phyloP scores from a whole-genome alignment of 2,113 vertebrate species.

The Megaceryle maxima region DNA sequence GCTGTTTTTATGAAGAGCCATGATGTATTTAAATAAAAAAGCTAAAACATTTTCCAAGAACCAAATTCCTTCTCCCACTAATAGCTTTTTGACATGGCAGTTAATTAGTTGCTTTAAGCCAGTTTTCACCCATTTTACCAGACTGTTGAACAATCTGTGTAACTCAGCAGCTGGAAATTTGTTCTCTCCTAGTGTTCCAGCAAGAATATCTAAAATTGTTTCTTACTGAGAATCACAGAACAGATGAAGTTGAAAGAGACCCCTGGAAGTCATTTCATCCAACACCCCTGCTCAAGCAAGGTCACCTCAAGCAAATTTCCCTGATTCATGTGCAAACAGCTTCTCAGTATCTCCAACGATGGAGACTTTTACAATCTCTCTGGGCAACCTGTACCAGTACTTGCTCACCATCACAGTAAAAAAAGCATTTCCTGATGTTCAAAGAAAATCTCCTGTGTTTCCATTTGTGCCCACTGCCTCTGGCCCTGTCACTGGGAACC shows the following conservation, averaged over 20 bases:
- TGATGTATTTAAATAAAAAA: background rate
- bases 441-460: background rate
- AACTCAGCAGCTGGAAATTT: background rate
- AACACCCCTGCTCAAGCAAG: background rate
- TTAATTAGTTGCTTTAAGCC: background rate
- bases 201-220: background rate
- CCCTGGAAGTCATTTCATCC: background rate
- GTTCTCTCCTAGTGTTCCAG: background rate
- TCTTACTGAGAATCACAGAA: background rate
- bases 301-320: background rate
- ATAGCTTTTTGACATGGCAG: background rate
- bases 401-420: background rate
- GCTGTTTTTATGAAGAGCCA: background rate
- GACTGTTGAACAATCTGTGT: background rate
- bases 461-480: background rate
- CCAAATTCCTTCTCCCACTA: background rate
- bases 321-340: rapidly evolving
- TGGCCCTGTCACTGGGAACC: background rate
- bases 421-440: background rate
- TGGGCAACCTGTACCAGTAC: background rate
- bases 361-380: background rate
- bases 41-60: background rate
- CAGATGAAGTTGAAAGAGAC: background rate
- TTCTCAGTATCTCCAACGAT: background rate
- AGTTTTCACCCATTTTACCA: background rate